Evolutionary conservation across 2,888 invertebrate genomes (phyloP), one percentile per base, ranked within the genome.

Genomic region (Parnassius mnemosyne): DNA sequence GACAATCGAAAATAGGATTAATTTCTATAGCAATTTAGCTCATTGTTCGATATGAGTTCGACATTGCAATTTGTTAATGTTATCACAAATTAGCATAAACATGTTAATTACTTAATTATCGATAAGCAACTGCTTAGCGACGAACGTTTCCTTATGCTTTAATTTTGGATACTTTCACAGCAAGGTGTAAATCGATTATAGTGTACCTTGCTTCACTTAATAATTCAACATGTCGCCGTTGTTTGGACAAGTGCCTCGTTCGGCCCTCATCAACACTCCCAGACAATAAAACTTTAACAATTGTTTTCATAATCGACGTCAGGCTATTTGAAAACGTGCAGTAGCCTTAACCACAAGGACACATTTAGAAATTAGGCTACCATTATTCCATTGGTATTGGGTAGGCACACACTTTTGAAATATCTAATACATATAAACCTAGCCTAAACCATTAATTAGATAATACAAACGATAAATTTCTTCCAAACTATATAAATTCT

Each of bases 151-250:
- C 58, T 62, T 43, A 20, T 43, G 49, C 43, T 49, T 55, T 51
- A 64, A 63, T 69, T 76, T 74, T 72, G 64, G 70, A 66, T 65
- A 68, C 72, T 71, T 73, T 72, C 65, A 47, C 12, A 75, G 79
- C 79, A 83, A 89, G 87, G 90, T 88, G 90, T 85, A 81, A 90
- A 89, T 90, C 89, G 91, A 90, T 91, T 88, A 89, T 77, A 69
- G 79, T 72, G 78, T 77, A 73, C 79, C 79, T 79, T 77, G 76
- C 75, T 77, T 68, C 77, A 79, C 85, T 90, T 76, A 88, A 90
- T 90, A 87, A 89, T 91, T 90, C 87, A 85, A 70, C 72, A 73
- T 80, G 85, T 84, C 84, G 80, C 79, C 69, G 70, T 74, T 91
- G 89, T 91, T 90, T 91, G 88, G 83, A 89, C 89, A 91, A 89